Evolutionary conservation across 1,140 invertebrate species (phyloP).

Genomic region (Conopomorpha cramerella): DNA sequence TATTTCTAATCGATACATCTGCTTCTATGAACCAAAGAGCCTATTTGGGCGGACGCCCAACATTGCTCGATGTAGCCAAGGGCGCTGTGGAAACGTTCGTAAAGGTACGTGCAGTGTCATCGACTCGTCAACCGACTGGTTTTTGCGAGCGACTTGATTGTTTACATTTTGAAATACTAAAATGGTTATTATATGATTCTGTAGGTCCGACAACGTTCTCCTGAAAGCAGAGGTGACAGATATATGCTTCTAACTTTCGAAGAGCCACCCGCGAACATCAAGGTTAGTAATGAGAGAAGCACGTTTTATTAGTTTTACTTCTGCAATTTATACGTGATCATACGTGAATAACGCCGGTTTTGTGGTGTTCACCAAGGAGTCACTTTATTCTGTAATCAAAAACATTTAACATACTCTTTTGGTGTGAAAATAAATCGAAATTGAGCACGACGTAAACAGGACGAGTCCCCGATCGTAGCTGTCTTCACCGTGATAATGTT

Average conservation of each 20-base stretch:
- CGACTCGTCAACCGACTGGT: slow-evolving; percentile 87
- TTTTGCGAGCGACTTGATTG: slow-evolving; percentile 56
- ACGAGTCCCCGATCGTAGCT: slow-evolving; percentile 49
- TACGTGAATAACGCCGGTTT: slow-evolving; percentile 14
- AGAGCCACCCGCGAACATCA: slow-evolving; percentile 96
- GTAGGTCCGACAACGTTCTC: slow-evolving; percentile 90
- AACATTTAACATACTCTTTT: slow-evolving; percentile 47
- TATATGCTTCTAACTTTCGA: slow-evolving; percentile 99
- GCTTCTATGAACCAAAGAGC: slow-evolving; percentile 99
- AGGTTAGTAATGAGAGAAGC: slow-evolving; percentile 70
- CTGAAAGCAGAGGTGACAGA: slow-evolving; percentile 92
- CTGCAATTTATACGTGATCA: slow-evolving; percentile 20
- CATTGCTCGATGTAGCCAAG: slow-evolving; percentile 96
- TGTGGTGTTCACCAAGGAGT: slow-evolving; percentile 17
- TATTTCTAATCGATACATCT: slow-evolving; percentile 98
- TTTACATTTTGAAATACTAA: slow-evolving; percentile 38
- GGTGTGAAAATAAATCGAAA: slow-evolving; percentile 50
- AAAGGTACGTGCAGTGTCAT: slow-evolving; percentile 77
- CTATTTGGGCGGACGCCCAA: slow-evolving; percentile 93
- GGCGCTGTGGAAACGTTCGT: slow-evolving; percentile 98
- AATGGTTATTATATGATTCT: slow-evolving; percentile 36
- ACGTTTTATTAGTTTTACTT: slow-evolving; percentile 32
- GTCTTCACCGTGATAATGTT: slow-evolving; percentile 55
- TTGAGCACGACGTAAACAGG: slow-evolving; percentile 59
- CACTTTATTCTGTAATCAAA: slow-evolving; percentile 41